phyloP scores from a whole-genome alignment of 37 sponge, comb jelly and placozoan species.

The Cladorhizidae sp. region DNA sequence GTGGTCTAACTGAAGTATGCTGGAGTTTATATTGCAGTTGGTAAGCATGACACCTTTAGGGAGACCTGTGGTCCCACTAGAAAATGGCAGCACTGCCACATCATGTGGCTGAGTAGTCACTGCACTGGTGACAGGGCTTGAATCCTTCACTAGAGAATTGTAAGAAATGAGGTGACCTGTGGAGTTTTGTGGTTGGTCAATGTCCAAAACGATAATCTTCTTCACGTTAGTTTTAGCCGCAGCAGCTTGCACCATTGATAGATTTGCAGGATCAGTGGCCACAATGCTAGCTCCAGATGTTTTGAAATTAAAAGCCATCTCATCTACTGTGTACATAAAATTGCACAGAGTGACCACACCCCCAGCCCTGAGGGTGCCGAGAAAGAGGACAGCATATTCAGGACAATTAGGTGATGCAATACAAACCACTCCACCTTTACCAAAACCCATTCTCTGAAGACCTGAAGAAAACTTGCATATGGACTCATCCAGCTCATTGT shows the following conservation, averaged over 20 bases:
- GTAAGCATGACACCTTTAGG: no score
- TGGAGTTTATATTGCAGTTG: no score
- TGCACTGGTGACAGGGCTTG: slow-evolving; percentile 44
- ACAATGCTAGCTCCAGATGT: slow-evolving; percentile 58
- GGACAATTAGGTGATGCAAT: slow-evolving; percentile 60
- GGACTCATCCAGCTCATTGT: slow-evolving; percentile 41
- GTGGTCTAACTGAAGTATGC: no score
- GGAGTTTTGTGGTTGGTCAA: not conserved
- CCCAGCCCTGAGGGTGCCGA: slow-evolving; percentile 73
- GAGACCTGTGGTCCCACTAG: slow-evolving; percentile 94
- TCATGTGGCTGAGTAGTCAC: slow-evolving; percentile 45
- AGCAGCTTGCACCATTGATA: slow-evolving; percentile 53
- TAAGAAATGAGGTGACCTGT: slow-evolving; percentile 23
- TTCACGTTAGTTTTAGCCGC: slow-evolving; percentile 10
- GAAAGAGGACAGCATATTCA: slow-evolving; percentile 39
- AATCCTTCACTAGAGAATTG: slow-evolving; percentile 38
- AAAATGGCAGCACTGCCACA: slow-evolving; percentile 76
- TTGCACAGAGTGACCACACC: slow-evolving; percentile 78
- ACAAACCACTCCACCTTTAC: slow-evolving; percentile 61
- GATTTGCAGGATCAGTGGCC: slow-evolving; percentile 56
- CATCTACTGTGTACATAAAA: slow-evolving; percentile 67
- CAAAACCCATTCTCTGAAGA: slow-evolving; percentile 50
- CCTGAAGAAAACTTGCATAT: slow-evolving; percentile 46
- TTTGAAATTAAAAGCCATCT: slow-evolving; percentile 74
- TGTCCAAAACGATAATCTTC: no score